phyloP scores from a whole-genome alignment of 2,888 invertebrate genomes.

The Cancer borealis region DNA sequence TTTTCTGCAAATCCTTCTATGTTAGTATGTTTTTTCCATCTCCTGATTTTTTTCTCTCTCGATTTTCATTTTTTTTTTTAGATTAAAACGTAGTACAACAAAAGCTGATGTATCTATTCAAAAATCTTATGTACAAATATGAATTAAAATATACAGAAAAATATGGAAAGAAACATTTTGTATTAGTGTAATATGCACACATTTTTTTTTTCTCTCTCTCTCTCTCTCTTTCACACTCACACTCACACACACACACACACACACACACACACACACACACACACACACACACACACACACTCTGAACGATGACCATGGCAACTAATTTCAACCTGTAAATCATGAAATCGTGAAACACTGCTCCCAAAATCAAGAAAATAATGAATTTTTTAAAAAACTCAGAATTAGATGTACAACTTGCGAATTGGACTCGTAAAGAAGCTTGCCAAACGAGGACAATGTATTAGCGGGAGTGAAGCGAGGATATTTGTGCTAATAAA shows the following conservation, averaged over 20 bases:
- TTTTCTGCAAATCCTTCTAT: neutral
- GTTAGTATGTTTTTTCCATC: neutral
- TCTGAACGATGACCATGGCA: neutral
- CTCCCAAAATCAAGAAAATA: neutral
- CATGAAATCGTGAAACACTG: neutral
- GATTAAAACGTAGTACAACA: too few relatives aligned
- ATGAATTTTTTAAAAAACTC: neutral
- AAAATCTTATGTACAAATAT: too few relatives aligned
- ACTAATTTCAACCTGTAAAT: neutral
- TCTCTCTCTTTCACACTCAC: too few relatives aligned
- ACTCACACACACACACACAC: too few relatives aligned
- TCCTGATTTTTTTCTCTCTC: neutral
- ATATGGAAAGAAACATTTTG: too few relatives aligned
- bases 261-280: too few relatives aligned
- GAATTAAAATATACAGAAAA: too few relatives aligned
- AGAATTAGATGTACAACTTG: neutral
- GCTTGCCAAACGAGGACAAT: neutral
- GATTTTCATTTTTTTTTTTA: neutral
- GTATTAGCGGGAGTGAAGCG: neutral
- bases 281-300: too few relatives aligned
- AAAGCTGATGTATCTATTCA: neutral
- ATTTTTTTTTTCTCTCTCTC: neutral
- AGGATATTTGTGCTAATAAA: conserved; percentile 3
- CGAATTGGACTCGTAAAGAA: neutral
- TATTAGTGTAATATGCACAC: neutral